Percentiles rank a stretch among this genome's conserved stretches.
Evolutionary conservation across 2,113 vertebrate genomes (phyloP).

Genomic region (Phylloscopus trochilus): DNA sequence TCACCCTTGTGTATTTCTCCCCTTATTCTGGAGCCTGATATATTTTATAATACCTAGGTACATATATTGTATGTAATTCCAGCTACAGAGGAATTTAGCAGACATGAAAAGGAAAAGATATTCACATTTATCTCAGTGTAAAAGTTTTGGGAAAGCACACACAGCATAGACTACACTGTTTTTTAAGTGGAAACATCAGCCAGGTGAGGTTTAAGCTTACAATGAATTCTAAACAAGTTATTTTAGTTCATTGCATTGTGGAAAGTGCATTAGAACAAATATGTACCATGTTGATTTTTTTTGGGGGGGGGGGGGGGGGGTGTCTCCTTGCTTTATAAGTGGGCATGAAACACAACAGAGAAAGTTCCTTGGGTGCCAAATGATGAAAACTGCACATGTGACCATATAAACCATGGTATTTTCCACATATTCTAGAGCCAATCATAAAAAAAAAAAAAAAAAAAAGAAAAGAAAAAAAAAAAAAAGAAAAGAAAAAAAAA

Average conservation of each 20-base stretch:
- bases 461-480: too few relatives aligned
- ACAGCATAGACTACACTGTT: background rate
- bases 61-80: background rate
- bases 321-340: background rate
- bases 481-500: too few relatives aligned
- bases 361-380: background rate
- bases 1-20: background rate
- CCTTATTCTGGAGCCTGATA: background rate
- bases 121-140: background rate
- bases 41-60: background rate
- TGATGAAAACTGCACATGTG: background rate
- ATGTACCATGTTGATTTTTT: accelerated
- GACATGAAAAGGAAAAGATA: background rate
- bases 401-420: accelerated
- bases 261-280: background rate
- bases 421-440: background rate
- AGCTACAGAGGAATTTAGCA: background rate
- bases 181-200: background rate
- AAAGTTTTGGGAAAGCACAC: background rate
- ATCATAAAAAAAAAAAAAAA: too few relatives aligned
- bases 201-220: background rate
- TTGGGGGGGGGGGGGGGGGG: accelerated
- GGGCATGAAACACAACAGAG: background rate
- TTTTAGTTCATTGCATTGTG: background rate
- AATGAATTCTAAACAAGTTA: background rate